phyloP scores from a whole-genome alignment of 2,113 vertebrate genomes.

The Pluvianellus socialis region DNA sequence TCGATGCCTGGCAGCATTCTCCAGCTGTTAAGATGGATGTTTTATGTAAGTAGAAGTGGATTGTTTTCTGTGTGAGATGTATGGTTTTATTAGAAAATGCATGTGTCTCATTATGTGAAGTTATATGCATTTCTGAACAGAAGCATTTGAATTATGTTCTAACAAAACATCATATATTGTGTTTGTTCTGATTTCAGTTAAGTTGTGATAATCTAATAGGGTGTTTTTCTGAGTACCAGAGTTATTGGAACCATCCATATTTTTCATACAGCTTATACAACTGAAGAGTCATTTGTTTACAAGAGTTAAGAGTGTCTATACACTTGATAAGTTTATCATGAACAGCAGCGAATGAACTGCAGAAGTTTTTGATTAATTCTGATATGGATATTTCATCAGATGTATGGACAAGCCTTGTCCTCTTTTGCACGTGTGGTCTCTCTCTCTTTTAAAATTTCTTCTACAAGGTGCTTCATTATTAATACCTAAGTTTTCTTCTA shows the following conservation, averaged over 20 bases:
- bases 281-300: background rate
- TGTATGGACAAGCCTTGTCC: background rate
- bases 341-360: background rate
- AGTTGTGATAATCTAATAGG: conserved; percentile 10
- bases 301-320: background rate
- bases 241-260: background rate
- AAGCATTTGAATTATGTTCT: conserved; percentile 22
- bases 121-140: background rate
- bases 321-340: background rate
- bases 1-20: conserved; percentile 39
- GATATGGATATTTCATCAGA: background rate
- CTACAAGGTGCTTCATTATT: background rate
- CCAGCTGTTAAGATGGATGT: conserved; percentile 29
- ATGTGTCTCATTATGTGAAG: background rate
- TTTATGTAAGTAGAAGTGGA: conserved; percentile 18
- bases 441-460: background rate
- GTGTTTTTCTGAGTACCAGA: background rate
- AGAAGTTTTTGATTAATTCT: background rate
- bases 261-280: background rate
- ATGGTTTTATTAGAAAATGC: conserved; percentile 1
- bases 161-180: background rate
- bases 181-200: conserved; percentile 17
- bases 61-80: conserved; percentile 14
- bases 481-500: background rate
- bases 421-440: background rate